Evolutionary conservation across 2,113 vertebrate genomes (phyloP).

Genomic region (Pholis gunnellus): DNA sequence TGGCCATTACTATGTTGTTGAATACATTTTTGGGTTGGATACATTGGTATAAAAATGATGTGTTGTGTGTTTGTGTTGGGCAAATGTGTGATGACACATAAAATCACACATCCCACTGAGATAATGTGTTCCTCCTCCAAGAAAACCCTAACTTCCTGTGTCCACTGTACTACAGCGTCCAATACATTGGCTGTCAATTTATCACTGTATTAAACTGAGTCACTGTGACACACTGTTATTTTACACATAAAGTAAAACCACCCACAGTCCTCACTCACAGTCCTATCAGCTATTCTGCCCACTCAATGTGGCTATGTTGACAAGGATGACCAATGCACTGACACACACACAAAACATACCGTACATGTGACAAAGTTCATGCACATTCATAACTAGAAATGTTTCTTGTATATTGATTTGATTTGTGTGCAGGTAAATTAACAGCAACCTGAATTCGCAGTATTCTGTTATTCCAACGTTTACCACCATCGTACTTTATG

Average conservation of each 20-base stretch:
- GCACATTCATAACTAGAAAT: neutral
- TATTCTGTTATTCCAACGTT: neutral
- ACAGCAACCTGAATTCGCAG: neutral
- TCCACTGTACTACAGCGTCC: neutral
- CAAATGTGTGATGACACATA: too few relatives aligned
- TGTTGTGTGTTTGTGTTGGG: too few relatives aligned
- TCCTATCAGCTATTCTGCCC: slow-evolving; percentile 45
- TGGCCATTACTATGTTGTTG: neutral
- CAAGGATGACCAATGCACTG: slow-evolving; percentile 39
- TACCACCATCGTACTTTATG: neutral
- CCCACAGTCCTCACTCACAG: slow-evolving; percentile 51
- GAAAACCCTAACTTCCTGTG: neutral
- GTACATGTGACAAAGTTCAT: slow-evolving; percentile 23
- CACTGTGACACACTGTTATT: slow-evolving; percentile 41
- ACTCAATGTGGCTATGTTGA: slow-evolving; percentile 52
- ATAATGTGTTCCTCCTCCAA: neutral
- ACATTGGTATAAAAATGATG: neutral
- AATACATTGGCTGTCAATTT: neutral
- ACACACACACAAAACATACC: slow-evolving; percentile 31
- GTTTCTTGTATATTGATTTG: neutral
- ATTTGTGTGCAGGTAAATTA: neutral
- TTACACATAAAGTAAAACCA: slow-evolving; percentile 40
- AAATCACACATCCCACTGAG: neutral
- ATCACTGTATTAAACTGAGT: slow-evolving; percentile 19
- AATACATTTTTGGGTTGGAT: neutral